Percentiles rank a stretch among this genome's conserved stretches.
phyloP scores from a whole-genome alignment of 2,888 invertebrate species.

The Camptogramma bilineatum region DNA sequence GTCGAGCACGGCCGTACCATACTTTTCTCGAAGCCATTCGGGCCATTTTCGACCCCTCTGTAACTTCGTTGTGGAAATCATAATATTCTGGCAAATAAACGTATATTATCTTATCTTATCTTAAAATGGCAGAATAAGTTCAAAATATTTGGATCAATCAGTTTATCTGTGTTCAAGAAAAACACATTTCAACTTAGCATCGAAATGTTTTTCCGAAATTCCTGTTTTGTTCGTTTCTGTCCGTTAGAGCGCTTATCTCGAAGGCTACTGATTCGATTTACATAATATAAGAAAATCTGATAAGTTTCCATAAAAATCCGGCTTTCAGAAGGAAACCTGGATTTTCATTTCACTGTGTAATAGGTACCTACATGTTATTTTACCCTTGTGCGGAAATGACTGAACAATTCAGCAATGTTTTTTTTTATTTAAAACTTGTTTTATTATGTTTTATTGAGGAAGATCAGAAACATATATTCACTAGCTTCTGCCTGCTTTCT shows the following conservation, averaged over 20 bases:
- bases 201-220: conserved; percentile 1
- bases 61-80: no score
- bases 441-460: neutral
- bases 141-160: no score
- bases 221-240: conserved; percentile 8
- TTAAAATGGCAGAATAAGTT: no score
- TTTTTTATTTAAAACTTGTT: neutral
- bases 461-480: no score
- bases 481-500: no score
- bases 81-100: no score
- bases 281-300: conserved; percentile 11
- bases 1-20: no score
- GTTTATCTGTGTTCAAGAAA: neutral
- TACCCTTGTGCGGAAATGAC: neutral
- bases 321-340: neutral
- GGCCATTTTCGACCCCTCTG: no score
- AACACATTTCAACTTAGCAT: neutral
- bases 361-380: neutral
- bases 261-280: conserved; percentile 10
- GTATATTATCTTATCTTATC: no score
- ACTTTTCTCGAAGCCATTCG: no score
- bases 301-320: conserved; percentile 1
- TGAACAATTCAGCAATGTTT: neutral
- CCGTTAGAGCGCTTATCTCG: conserved; percentile 7
- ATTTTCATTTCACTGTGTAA: neutral